A percentile compares a stretch with the other conserved stretches of the same genome.
Conservation (phyloP, 2,888 invertebrate species). For the Leptinotarsa peninsularis region DNA sequence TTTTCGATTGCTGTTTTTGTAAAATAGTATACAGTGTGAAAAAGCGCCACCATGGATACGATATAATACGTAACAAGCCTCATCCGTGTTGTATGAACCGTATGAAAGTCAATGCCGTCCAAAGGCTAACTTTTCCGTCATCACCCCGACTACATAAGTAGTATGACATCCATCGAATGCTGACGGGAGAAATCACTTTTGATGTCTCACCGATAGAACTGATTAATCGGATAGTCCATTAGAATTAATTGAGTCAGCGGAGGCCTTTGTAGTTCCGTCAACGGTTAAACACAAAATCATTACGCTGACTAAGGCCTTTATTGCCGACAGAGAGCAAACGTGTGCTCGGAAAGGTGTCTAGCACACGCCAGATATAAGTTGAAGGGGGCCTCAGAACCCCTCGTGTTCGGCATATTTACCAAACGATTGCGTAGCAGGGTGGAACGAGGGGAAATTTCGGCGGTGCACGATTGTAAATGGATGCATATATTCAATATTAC, state of each 20-base stretch:
- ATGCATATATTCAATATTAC: conserved; percentile 1
- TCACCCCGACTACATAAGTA: background rate
- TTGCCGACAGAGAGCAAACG: conserved; percentile 14
- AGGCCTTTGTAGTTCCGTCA: conserved; percentile 41
- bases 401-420: conserved; percentile 1
- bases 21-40: too few relatives aligned
- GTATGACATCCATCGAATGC: conserved; percentile 26
- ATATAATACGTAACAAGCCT: too few relatives aligned
- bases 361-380: conserved; percentile 8
- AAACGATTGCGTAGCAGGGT: conserved; percentile 17
- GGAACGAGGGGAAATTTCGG: conserved; percentile 1
- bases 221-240: conserved; percentile 43
- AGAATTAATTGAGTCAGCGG: conserved; percentile 43
- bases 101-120: too few relatives aligned
- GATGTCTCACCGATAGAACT: conserved; percentile 38
- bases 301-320: conserved; percentile 31
- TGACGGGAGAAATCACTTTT: conserved; percentile 31
- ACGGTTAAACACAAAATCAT: conserved; percentile 35
- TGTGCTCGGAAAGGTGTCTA: conserved; percentile 23
- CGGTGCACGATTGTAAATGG: background rate
- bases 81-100: too few relatives aligned
- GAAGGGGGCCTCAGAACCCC: conserved; percentile 10
- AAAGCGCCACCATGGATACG: too few relatives aligned
- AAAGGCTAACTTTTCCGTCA: too few relatives aligned
- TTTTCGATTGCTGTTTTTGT: too few relatives aligned